phyloP scores from a whole-genome alignment of 1,140 invertebrate genomes.

The Stegodyphus dumicola region DNA sequence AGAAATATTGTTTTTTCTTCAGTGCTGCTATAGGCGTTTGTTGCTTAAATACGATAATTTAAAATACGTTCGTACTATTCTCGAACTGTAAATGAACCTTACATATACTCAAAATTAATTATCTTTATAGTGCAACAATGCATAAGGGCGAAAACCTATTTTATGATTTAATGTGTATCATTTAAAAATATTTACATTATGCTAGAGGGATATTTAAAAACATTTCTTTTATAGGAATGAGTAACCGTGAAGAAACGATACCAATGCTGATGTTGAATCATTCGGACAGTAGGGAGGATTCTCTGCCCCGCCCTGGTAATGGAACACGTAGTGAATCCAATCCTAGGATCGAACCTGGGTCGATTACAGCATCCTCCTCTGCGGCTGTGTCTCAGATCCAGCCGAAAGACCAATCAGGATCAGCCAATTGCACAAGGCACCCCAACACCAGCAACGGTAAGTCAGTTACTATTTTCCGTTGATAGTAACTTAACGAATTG shows the following conservation, averaged over 20 bases:
- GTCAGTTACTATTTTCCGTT: background rate
- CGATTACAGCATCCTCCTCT: constrained; percentile 10
- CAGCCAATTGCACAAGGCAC: constrained; percentile 41
- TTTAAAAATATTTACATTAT: no score
- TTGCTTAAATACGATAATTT: no score
- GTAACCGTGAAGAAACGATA: constrained; percentile 69
- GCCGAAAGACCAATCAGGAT: constrained; percentile 23
- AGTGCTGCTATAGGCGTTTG: no score
- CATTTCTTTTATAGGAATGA: constrained; percentile 15
- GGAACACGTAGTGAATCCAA: background rate
- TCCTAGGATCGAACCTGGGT: constrained; percentile 11
- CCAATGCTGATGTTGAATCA: constrained; percentile 71
- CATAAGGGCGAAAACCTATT: no score
- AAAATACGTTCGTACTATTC: no score
- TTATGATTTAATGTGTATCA: no score
- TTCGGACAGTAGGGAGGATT: constrained; percentile 66
- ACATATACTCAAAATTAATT: no score
- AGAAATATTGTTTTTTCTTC: no score
- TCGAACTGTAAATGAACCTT: no score
- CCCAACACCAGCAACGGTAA: constrained; percentile 49
- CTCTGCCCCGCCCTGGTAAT: constrained; percentile 52
- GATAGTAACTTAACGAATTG: no score
- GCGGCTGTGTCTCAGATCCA: constrained; percentile 7
- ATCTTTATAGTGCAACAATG: no score
- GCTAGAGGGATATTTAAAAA: no score